Evolutionary conservation across 2,888 invertebrate species (phyloP).

Genomic region (Papilio elwesi): DNA sequence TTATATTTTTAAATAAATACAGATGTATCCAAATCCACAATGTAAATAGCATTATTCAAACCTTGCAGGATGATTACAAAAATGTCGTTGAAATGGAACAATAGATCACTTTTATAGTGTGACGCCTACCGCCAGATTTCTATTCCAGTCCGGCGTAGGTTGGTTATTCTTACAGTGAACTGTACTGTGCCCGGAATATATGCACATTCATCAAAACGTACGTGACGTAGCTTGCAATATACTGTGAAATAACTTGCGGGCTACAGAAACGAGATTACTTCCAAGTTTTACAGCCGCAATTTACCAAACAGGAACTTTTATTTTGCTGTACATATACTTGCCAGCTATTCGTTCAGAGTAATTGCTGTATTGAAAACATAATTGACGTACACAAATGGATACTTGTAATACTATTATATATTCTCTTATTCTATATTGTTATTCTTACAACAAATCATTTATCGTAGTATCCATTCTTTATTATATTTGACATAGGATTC

Average conservation of each 20-base stretch:
- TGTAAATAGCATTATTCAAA: background rate
- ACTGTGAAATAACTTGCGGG: conserved; percentile 40
- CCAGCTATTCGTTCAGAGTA: background rate
- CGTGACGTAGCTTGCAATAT: conserved; percentile 39
- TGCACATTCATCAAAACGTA: conserved; percentile 40
- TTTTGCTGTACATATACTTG: conserved; percentile 7
- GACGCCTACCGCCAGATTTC: conserved; percentile 9
- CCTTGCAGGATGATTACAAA: background rate
- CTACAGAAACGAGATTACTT: conserved; percentile 40
- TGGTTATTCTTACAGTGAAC: conserved; percentile 35
- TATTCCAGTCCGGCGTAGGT: conserved; percentile 15
- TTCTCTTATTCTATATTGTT: too few relatives aligned
- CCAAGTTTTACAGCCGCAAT: conserved; percentile 41
- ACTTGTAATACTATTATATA: background rate
- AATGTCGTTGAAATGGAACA: background rate
- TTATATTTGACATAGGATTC: too few relatives aligned
- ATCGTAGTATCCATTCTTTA: too few relatives aligned
- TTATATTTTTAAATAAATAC: too few relatives aligned
- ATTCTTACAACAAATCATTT: too few relatives aligned
- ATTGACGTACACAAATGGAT: conserved; percentile 5
- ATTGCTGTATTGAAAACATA: conserved; percentile 9
- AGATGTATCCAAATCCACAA: background rate
- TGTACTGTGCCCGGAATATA: conserved; percentile 36
- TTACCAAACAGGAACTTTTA: conserved; percentile 35
- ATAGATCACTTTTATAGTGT: conserved; percentile 7